Evolutionary conservation across 2,888 invertebrate species (phyloP).

Genomic region (Drosophila pseudotalamancana): DNA sequence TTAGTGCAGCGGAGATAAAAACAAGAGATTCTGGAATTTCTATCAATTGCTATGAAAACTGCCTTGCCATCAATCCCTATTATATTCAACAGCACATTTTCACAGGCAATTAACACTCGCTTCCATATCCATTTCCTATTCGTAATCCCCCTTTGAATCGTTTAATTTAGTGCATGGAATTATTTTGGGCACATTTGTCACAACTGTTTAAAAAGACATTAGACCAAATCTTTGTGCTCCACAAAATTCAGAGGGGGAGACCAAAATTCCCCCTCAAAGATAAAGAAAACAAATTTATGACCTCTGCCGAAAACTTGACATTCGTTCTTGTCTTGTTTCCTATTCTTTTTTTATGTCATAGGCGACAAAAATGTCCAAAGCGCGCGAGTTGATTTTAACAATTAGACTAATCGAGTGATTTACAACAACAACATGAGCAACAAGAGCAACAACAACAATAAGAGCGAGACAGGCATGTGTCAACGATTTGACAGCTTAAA

Average conservation of each 20-base stretch:
- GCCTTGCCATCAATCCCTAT: neutral
- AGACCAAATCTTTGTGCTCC: conserved; percentile 27
- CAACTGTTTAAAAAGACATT: conserved; percentile 72
- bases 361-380: conserved; percentile 45
- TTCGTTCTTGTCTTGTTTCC: conserved; percentile 48
- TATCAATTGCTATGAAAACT: conserved; percentile 1
- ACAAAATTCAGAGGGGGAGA: conserved; percentile 11
- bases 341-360: conserved; percentile 33
- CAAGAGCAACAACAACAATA: conserved; percentile 30
- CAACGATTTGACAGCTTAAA: conserved; percentile 77
- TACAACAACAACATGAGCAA: conserved; percentile 52
- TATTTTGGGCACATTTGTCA: conserved; percentile 66
- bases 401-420: conserved; percentile 79
- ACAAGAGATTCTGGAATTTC: neutral
- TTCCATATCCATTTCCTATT: conserved; percentile 16
- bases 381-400: conserved; percentile 65
- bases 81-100: conserved; percentile 22
- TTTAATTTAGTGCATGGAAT: conserved; percentile 41
- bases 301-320: conserved; percentile 70
- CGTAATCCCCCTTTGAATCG: conserved; percentile 5
- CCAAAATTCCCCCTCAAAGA: conserved; percentile 12
- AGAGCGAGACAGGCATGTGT: conserved; percentile 64
- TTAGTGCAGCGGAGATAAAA: neutral
- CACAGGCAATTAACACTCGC: conserved; percentile 43
- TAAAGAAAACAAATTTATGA: conserved; percentile 59